Conservation (phyloP, 2,113 vertebrate genomes). For the Equus przewalskii region DNA sequence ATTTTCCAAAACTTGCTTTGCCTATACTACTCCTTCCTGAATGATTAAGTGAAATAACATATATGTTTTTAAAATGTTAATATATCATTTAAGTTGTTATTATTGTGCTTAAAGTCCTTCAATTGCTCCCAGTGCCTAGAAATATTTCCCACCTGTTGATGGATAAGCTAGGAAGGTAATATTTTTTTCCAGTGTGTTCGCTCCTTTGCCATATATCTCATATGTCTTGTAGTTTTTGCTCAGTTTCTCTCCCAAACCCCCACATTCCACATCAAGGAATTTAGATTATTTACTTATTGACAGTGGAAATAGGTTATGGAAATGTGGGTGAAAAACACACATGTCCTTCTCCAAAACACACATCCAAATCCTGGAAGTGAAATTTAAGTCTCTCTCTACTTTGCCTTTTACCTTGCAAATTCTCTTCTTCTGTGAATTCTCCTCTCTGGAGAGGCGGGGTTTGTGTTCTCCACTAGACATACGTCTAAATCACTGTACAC, state of each 20-base stretch:
- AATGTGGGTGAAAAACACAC: background rate
- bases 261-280: background rate
- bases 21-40: background rate
- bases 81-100: background rate
- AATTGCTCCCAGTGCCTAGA: background rate
- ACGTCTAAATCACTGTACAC: background rate
- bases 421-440: background rate
- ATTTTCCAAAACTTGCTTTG: constrained; percentile 17
- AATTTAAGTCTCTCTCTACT: background rate
- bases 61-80: background rate
- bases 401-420: background rate
- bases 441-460: background rate
- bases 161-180: background rate
- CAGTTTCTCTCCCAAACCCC: background rate
- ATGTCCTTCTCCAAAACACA: background rate
- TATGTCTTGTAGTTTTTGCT: background rate
- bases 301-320: background rate
- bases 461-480: background rate
- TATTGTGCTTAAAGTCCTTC: background rate
- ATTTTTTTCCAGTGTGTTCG: background rate
- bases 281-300: background rate
- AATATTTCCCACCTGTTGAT: background rate
- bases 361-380: background rate
- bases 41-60: background rate
- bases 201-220: background rate